Conservation (phyloP, 2,888 invertebrate genomes). For the Lithosia quadra region DNA sequence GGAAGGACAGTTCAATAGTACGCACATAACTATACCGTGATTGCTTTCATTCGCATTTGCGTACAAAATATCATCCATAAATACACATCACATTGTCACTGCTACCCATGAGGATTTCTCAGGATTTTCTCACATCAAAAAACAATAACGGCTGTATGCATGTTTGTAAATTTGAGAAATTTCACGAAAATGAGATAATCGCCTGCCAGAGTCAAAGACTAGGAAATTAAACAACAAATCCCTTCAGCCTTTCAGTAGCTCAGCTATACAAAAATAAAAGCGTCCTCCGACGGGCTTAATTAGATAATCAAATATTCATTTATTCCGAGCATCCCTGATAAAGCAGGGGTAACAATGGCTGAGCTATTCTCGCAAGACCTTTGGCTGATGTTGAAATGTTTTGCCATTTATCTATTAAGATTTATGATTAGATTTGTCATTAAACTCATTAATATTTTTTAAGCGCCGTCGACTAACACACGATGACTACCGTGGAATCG, state of each 20-base stretch:
- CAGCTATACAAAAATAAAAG: conserved; percentile 51
- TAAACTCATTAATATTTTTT: not conserved
- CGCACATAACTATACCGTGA: not conserved
- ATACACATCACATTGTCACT: not conserved
- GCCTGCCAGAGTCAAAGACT: conserved; percentile 17
- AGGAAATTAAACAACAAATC: conserved; percentile 39
- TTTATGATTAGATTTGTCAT: conserved; percentile 2
- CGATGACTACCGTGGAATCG: not conserved
- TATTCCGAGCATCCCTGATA: conserved; percentile 70
- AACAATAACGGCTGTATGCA: not conserved
- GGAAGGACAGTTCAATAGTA: not conserved
- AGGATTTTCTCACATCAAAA: not conserved
- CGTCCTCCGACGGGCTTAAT: conserved; percentile 66
- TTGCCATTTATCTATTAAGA: conserved; percentile 5
- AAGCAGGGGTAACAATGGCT: conserved; percentile 54
- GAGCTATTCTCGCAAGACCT: conserved; percentile 37
- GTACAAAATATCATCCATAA: not conserved
- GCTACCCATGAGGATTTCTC: not conserved
- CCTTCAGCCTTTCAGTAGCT: conserved; percentile 29
- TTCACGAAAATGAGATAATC: conserved; percentile 15
- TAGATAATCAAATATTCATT: conserved; percentile 82
- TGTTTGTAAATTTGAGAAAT: not conserved
- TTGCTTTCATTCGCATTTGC: no score
- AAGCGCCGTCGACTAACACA: not conserved
- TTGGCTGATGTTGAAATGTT: conserved; percentile 31